Evolutionary conservation across 2,888 invertebrate genomes (phyloP).

Genomic region (Dolichomitus sp.): DNA sequence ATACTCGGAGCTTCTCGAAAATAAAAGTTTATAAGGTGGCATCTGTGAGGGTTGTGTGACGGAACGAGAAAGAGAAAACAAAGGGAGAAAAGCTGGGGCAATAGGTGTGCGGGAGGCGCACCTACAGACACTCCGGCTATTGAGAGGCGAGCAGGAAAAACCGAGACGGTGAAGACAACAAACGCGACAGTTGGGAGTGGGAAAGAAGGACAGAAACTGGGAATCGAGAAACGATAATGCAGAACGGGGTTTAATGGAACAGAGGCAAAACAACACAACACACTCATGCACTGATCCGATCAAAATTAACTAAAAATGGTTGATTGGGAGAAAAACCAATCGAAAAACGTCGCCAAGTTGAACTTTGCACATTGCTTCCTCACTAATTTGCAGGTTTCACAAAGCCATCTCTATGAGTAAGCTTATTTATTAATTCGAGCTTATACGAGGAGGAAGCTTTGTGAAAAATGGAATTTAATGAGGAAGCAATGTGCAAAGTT

Average conservation of each 20-base stretch:
- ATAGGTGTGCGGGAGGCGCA: conserved; percentile 1
- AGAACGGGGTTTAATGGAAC: not conserved
- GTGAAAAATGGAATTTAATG: too few relatives aligned
- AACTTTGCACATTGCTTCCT: too few relatives aligned
- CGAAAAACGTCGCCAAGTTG: too few relatives aligned
- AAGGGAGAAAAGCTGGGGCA: conserved; percentile 1
- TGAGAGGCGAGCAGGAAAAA: conserved; percentile 13
- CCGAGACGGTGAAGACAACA: not conserved
- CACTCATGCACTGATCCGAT: not conserved
- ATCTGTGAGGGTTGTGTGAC: conserved; percentile 69
- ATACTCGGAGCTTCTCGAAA: conserved; percentile 72
- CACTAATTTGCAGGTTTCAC: too few relatives aligned
- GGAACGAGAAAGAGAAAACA: conserved; percentile 49
- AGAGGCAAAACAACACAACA: not conserved
- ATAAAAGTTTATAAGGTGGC: conserved; percentile 83
- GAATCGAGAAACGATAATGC: conserved; percentile 13
- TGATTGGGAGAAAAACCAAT: too few relatives aligned
- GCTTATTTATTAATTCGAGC: too few relatives aligned
- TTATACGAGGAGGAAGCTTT: too few relatives aligned
- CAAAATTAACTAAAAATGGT: too few relatives aligned
- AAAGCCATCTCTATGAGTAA: too few relatives aligned
- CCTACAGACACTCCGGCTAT: conserved; percentile 1
- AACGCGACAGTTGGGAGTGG: not conserved
- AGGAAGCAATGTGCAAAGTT: too few relatives aligned
- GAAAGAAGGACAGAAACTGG: conserved; percentile 28